A percentile compares a stretch with the other conserved stretches of the same genome.
Conservation (phyloP, 2,888 invertebrate genomes). For the Molorchus minor region DNA sequence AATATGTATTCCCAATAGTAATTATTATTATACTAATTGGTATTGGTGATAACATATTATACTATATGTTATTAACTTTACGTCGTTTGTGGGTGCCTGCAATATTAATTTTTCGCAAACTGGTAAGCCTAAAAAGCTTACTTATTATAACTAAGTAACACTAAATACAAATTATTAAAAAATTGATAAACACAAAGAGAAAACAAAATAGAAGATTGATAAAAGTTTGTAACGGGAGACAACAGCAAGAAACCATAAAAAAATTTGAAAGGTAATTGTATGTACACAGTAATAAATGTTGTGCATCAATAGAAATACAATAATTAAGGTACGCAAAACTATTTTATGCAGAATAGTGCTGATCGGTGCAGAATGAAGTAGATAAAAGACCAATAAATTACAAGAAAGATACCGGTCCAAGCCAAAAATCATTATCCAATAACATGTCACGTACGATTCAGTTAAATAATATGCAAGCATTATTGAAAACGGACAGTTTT, state of each 20-base stretch:
- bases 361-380: constrained; percentile 43
- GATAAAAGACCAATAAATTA: constrained; percentile 60
- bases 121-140: too few relatives aligned
- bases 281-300: constrained; percentile 30
- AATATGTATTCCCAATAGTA: too few relatives aligned
- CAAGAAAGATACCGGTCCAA: constrained; percentile 58
- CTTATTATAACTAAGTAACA: too few relatives aligned
- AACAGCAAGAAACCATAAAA: constrained; percentile 19
- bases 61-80: too few relatives aligned
- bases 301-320: constrained; percentile 35
- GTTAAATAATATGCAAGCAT: constrained; percentile 61
- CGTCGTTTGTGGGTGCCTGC: too few relatives aligned
- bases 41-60: too few relatives aligned
- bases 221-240: constrained; percentile 10
- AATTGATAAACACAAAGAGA: constrained; percentile 1
- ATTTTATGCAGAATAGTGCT: constrained; percentile 38
- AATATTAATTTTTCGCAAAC: too few relatives aligned
- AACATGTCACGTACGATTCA: constrained; percentile 62
- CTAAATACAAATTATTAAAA: too few relatives aligned
- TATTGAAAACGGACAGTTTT: constrained; percentile 65
- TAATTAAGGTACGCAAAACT: too few relatives aligned
- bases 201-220: background rate
- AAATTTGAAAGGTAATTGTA: constrained; percentile 27
- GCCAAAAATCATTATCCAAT: constrained; percentile 61
- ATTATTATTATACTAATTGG: too few relatives aligned